Percentiles rank a stretch among this genome's conserved stretches.
Conservation (phyloP, 2,888 invertebrate genomes). For the Tineola bisselliella region DNA sequence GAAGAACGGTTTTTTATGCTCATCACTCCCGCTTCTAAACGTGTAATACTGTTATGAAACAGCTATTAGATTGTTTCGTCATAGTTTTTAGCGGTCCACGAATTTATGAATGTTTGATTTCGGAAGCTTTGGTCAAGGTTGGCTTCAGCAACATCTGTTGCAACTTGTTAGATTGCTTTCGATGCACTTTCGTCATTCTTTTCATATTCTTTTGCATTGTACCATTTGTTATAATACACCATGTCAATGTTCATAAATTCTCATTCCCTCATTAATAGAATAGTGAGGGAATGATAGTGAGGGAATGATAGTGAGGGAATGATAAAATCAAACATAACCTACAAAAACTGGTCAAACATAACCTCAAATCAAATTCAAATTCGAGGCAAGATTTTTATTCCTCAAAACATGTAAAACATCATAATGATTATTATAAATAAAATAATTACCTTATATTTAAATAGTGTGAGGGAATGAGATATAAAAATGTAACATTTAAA, state of each 20-base stretch:
- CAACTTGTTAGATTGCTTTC: conserved; percentile 7
- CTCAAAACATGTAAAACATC: too few relatives aligned
- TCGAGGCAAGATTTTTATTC: too few relatives aligned
- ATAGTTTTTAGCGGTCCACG: conserved; percentile 30
- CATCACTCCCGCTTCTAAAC: conserved; percentile 32
- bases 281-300: too few relatives aligned
- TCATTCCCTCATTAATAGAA: too few relatives aligned
- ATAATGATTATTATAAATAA: too few relatives aligned
- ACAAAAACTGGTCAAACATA: too few relatives aligned
- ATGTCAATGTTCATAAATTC: not conserved
- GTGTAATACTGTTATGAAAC: conserved; percentile 61
- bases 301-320: too few relatives aligned
- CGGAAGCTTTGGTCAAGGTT: conserved; percentile 20
- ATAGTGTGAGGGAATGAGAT: too few relatives aligned
- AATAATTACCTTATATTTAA: too few relatives aligned
- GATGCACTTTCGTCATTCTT: not conserved
- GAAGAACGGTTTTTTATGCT: conserved; percentile 47
- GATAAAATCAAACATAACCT: too few relatives aligned
- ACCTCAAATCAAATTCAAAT: too few relatives aligned
- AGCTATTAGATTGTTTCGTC: conserved; percentile 45
- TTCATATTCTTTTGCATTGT: conserved; percentile 1
- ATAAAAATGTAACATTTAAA: too few relatives aligned
- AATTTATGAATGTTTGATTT: conserved; percentile 9
- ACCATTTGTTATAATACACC: not conserved
- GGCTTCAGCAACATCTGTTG: conserved; percentile 15